Conservation (phyloP, 2,888 invertebrate species). For the Pseudococcus jackbeardsleyi region DNA sequence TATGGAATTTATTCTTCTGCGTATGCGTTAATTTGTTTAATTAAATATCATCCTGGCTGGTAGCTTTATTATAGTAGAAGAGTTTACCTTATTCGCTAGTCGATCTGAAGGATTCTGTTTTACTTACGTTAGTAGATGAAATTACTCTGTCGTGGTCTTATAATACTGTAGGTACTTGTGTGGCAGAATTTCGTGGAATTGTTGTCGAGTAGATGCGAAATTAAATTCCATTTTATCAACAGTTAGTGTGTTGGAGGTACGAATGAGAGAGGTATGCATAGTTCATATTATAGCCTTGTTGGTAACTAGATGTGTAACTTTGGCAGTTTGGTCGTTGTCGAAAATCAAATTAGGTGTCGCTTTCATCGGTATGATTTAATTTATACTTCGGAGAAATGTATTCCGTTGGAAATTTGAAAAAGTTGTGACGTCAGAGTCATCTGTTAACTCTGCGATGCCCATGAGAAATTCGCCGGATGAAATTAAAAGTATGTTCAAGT, state of each 20-base stretch:
- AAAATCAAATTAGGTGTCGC: neutral
- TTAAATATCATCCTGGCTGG: neutral
- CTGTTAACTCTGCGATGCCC: no score
- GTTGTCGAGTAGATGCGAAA: conserved; percentile 6
- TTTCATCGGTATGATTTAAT: conserved; percentile 5
- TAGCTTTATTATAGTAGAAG: neutral
- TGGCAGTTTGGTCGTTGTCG: neutral
- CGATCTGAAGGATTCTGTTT: neutral
- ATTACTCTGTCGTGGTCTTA: neutral
- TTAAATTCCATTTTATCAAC: neutral
- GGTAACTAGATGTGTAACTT: neutral
- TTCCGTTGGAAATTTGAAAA: neutral
- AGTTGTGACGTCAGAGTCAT: no score
- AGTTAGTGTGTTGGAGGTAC: neutral
- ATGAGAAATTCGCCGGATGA: no score
- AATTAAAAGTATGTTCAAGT: no score
- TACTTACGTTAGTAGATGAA: neutral
- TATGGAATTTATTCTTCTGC: neutral
- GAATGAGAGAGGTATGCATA: neutral
- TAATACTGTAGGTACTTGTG: neutral
- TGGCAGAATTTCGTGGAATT: neutral
- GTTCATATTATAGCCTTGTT: neutral
- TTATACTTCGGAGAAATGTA: neutral
- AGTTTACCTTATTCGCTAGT: neutral
- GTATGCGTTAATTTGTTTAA: neutral